A percentile compares a stretch with the other conserved stretches of the same genome.
Evolutionary conservation across 2,797 vertebrate species (phyloP).

Genomic region (Galagoides demidoff): DNA sequence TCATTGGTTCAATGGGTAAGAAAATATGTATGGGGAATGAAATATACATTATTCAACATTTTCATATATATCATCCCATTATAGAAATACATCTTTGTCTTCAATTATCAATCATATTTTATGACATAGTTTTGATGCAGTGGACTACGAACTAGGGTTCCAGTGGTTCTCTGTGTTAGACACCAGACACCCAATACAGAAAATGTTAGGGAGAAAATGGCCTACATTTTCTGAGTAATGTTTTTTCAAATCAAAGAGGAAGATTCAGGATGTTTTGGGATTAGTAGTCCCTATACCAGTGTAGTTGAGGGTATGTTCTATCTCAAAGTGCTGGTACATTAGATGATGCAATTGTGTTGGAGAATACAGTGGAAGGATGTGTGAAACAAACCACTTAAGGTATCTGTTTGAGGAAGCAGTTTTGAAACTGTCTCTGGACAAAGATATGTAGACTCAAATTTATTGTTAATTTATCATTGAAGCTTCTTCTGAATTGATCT

Average conservation of each 20-base stretch:
- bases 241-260: constrained; percentile 44
- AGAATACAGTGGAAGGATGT: not conserved
- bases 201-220: not conserved
- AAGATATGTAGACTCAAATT: not conserved
- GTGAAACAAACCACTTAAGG: not conserved
- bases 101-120: not conserved
- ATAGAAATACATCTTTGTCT: constrained; percentile 18
- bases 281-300: not conserved
- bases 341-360: not conserved
- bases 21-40: not conserved
- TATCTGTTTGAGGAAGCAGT: not conserved
- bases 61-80: not conserved
- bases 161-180: not conserved
- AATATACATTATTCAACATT: not conserved
- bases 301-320: not conserved
- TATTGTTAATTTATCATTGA: constrained; percentile 20
- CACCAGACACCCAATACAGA: not conserved
- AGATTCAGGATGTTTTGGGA: not conserved
- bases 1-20: not conserved
- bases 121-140: constrained; percentile 1
- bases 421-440: constrained; percentile 1
- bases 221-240: not conserved
- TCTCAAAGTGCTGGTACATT: not conserved
- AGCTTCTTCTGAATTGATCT: not conserved
- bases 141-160: not conserved